These are phyloP conservation scores for Lamprotornis superbus DNA, from an alignment of 2,113 vertebrate genomes.

Conservation along the genomic window DNA sequence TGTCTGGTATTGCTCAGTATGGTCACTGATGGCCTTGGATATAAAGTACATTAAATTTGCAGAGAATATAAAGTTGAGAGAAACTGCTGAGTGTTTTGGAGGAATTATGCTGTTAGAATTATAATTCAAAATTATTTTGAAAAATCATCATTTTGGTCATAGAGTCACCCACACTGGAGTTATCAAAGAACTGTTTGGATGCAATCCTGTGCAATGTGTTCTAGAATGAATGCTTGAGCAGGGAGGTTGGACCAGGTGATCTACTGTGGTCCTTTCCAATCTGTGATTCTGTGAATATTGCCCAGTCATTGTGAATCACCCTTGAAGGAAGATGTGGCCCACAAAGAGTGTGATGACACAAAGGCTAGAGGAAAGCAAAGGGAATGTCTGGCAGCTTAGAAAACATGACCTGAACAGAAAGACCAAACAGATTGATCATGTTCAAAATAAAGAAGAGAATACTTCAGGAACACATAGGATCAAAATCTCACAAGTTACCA, in stretches of 20 bases:
- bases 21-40: background rate
- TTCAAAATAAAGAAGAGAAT: background rate
- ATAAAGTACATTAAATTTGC: background rate
- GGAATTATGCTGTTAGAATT: background rate
- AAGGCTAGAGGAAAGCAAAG: background rate
- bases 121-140: background rate
- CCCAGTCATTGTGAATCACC: background rate
- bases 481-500: accelerated
- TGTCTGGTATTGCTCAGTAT: background rate
- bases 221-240: background rate
- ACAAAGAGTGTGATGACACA: background rate
- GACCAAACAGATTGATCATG: background rate
- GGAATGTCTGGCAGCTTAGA: background rate
- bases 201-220: background rate
- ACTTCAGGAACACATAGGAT: background rate
- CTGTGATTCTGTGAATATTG: background rate
- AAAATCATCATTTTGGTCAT: background rate
- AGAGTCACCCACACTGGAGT: background rate
- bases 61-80: background rate
- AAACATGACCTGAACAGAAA: background rate
- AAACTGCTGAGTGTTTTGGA: background rate
- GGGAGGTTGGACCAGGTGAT: no score
- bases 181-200: background rate
- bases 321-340: background rate
- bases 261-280: background rate